Percentiles rank a stretch among this genome's conserved stretches.
Conservation (phyloP, 1,140 invertebrate genomes). For the Microplitis mediator region DNA sequence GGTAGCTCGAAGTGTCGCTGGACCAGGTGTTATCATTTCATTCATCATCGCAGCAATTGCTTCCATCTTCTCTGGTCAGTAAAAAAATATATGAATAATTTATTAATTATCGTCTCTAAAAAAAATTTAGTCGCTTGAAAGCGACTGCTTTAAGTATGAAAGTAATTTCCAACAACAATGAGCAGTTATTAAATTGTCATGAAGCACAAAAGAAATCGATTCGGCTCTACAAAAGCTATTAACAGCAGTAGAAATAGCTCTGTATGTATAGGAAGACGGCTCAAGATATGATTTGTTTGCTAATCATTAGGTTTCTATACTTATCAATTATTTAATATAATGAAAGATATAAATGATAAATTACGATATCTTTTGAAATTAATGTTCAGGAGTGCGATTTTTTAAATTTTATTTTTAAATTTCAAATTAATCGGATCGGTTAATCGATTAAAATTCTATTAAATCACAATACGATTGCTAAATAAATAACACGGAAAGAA, state of each 20-base stretch:
- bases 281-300: neutral
- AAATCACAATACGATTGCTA: no score
- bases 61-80: constrained; percentile 87
- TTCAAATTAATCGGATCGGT: no score
- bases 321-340: neutral
- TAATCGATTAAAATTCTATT: no score
- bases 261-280: neutral
- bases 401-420: no score
- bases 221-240: neutral
- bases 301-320: neutral
- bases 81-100: neutral
- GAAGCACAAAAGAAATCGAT: neutral
- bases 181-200: constrained; percentile 4
- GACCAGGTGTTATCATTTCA: constrained; percentile 86
- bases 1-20: constrained; percentile 84
- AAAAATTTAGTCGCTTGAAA: neutral
- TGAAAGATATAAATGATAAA: no score
- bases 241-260: neutral
- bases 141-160: neutral
- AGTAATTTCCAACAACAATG: neutral
- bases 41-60: constrained; percentile 90
- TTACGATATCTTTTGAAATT: no score
- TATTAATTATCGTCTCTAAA: neutral
- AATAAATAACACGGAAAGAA: no score
- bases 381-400: no score